Percentiles rank a stretch among this genome's conserved stretches.
phyloP scores from a whole-genome alignment of 2,113 vertebrate species.

The Chunga burmeisteri region DNA sequence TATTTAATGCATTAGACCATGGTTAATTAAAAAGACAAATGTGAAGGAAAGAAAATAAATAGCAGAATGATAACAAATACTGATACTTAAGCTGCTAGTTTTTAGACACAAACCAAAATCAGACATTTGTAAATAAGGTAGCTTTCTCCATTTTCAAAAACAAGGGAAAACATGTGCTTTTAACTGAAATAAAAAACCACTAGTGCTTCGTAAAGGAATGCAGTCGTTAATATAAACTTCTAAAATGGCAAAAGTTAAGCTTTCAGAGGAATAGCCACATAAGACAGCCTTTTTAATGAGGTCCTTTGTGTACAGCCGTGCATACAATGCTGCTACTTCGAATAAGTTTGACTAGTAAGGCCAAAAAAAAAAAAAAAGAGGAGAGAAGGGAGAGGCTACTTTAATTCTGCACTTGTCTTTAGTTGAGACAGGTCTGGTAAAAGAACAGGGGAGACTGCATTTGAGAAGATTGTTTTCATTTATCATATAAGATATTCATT shows the following conservation, averaged over 20 bases:
- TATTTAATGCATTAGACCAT: neutral
- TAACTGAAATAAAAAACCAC: neutral
- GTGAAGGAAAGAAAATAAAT: neutral
- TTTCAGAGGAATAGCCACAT: neutral
- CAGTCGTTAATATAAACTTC: neutral
- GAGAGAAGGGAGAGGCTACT: neutral
- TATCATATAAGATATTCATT: neutral
- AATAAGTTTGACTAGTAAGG: neutral
- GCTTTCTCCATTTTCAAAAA: neutral
- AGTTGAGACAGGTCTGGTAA: neutral
- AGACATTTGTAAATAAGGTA: neutral
- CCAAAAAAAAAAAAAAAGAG: fast-evolving
- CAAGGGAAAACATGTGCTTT: neutral
- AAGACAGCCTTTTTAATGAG: neutral
- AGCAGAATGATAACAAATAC: neutral
- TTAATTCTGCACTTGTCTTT: neutral
- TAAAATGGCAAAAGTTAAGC: neutral
- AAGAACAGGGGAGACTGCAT: neutral
- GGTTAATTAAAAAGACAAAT: neutral
- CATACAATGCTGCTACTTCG: neutral
- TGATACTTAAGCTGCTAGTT: neutral
- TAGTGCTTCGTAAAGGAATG: neutral
- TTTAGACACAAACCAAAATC: neutral
- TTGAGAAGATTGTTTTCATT: conserved; percentile 21
- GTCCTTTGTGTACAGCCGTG: neutral